Base-by-base conservation (phyloP, 2,797 vertebrate genomes). In the Botia kubotai region DNA sequence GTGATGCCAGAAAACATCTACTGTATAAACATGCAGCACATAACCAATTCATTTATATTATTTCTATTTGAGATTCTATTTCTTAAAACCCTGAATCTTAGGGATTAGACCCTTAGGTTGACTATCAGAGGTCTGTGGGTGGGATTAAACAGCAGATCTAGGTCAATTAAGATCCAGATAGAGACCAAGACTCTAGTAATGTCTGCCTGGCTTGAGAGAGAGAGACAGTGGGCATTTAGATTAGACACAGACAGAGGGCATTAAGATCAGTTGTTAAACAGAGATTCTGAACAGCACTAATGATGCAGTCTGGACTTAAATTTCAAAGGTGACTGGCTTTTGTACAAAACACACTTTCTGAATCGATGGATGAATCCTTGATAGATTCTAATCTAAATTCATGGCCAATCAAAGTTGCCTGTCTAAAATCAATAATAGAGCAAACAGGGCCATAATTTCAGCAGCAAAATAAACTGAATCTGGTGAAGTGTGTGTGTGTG, bases 51-150 rank as follows among this genome's bases (percentile, higher is more conserved):
- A 33, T 81, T 81, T 60, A 67, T 72, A 57, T 74, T 72, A 57
- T 74, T 48, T 74, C 52, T 52, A 68, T 80, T 33, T n/a, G 70
- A 73, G 90, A 92, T 92, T 91, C 88, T 70, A 2, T 46, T 84
- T 6, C 23, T 53, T 33, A 26, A 82, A 77, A 87, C 87, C 89
- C 89, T 83, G 80, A 29, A 62, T 62, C 21, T 16, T n/a, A 60
- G 57, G 57, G 19, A 1, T 62, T 29, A 26, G 87, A 83, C 66
- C 7, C 7, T 39, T 6, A 7, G 36, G 39, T 89, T 43, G 87
- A 79, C 85, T 91, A 93, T 93, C 91, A 91, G 86, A 90, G 88
- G 90, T 86, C 88, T 91, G 87, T 87, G 87, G 77, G 66, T 80
- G 88, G 89, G 92, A 91, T 93, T 92, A 92, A 87, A 73, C 83